Evolutionary conservation across 2,888 invertebrate species (phyloP).

Genomic region (Podotricha telesiphe): DNA sequence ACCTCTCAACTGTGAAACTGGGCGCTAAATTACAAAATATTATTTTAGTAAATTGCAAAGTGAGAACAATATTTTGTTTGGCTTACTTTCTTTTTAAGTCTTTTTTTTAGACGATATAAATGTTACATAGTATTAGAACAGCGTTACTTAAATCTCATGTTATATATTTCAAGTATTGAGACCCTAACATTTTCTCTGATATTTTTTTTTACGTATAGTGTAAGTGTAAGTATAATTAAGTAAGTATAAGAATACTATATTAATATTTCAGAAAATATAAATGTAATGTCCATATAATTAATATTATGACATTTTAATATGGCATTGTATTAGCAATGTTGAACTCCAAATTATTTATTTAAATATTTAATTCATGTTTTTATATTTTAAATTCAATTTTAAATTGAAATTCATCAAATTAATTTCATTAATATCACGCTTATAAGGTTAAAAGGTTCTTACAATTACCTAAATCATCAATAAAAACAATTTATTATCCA

Average conservation of each 20-base stretch:
- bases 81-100: neutral
- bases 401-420: neutral
- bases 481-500: neutral
- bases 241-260: no score
- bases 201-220: no score
- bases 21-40: constrained; percentile 3
- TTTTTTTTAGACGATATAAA: neutral
- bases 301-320: no score
- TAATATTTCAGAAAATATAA: no score
- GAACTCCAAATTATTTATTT: no score
- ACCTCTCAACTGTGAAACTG: constrained; percentile 2
- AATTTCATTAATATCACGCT: neutral
- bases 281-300: no score
- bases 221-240: no score
- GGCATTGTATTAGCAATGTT: no score
- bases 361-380: neutral
- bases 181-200: no score
- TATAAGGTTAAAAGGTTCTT: constrained; percentile 1
- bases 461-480: neutral
- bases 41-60: neutral
- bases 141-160: neutral
- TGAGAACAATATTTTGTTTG: neutral
- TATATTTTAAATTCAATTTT: neutral
- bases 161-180: neutral
- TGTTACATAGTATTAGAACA: neutral